Evolutionary conservation across 2,113 vertebrate species (phyloP), one percentile per base, ranked within the genome.

Genomic region (Peromyscus leucopus): DNA sequence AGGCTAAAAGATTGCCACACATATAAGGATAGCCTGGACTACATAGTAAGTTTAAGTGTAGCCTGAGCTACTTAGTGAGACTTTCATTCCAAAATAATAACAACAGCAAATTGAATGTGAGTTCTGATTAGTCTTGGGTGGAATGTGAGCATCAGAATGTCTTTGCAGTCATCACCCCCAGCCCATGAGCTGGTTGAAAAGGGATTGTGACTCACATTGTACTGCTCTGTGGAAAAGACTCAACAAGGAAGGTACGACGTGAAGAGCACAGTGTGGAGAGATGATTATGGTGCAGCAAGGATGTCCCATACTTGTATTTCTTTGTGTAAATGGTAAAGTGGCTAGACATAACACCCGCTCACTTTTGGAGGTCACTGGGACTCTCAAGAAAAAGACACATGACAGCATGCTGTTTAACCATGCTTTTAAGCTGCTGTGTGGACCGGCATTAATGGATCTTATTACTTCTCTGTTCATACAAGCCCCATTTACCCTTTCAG

Each of bases 361-460:
- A 72, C 59, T 57, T 94, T 69, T 67, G 79, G 46, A 69, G 31
- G 42, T 87, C 74, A 95, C 74, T 74, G n/a, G 36, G 63, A 87
- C 69, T 91, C 84, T 74, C 65, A 92, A 93, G 79, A 61, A 87
- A 95, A 96, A 75, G 21, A 87, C 67, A 88, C 16, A 42, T 2
- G 11, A 90, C 39, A 78, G 31, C 72, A 36, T 63, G 19, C 57
- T 95, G 71, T 22, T 95, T 90, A 92, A 76, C 69, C 13, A 42
- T 36, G 39, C 9, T 90, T n/a, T 74, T 88, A 83, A 33, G 48
- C 13, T 48, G 22, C 31, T 91, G 59, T 91, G 46, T 26, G 46
- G 65, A 16, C 39, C 33, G 13, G 10, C 46, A 65, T 4, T 80
- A n/a, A 92, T 67, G 71, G 42, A 8, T 36, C 31, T 72, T 72